A percentile compares a stretch with the other conserved stretches of the same genome.
These are phyloP conservation scores for Lamprotornis superbus DNA, from an alignment of 2,113 vertebrate genomes.

Conservation along the genomic window DNA sequence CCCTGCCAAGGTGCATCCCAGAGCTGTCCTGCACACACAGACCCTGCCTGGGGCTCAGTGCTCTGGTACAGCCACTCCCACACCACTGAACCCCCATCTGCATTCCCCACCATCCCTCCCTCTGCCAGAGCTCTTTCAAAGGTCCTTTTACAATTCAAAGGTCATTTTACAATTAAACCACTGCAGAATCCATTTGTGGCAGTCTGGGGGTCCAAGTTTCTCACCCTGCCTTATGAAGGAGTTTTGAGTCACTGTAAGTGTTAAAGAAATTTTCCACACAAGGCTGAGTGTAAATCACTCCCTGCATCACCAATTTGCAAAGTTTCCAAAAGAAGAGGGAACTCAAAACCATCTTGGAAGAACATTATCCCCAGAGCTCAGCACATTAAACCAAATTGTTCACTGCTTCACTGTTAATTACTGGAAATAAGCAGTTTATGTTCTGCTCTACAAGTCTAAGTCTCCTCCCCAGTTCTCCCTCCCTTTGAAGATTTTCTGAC, in stretches of 20 bases:
- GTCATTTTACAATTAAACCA: background rate
- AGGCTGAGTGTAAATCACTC: background rate
- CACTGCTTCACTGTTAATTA: conserved; percentile 4
- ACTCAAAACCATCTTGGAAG: background rate
- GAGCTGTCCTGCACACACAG: background rate
- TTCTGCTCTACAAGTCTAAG: background rate
- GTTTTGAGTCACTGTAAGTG: background rate
- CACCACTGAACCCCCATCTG: background rate
- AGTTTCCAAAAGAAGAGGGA: background rate
- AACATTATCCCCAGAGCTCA: conserved; percentile 3
- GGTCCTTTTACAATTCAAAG: background rate
- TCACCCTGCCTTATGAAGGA: background rate
- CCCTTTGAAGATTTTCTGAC: background rate
- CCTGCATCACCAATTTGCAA: background rate
- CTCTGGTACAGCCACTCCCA: background rate
- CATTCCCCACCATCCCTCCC: background rate
- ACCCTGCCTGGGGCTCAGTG: background rate
- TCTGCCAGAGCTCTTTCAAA: background rate
- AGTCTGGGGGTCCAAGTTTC: background rate
- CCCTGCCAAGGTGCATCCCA: background rate
- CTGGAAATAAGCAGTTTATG: background rate
- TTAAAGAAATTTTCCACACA: background rate
- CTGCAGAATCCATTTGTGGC: background rate
- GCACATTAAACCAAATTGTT: background rate
- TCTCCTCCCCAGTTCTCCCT: background rate